A percentile compares a stretch with the other conserved stretches of the same genome.
phyloP scores from a whole-genome alignment of 1,140 invertebrate genomes.

The Ceratina australensis region DNA sequence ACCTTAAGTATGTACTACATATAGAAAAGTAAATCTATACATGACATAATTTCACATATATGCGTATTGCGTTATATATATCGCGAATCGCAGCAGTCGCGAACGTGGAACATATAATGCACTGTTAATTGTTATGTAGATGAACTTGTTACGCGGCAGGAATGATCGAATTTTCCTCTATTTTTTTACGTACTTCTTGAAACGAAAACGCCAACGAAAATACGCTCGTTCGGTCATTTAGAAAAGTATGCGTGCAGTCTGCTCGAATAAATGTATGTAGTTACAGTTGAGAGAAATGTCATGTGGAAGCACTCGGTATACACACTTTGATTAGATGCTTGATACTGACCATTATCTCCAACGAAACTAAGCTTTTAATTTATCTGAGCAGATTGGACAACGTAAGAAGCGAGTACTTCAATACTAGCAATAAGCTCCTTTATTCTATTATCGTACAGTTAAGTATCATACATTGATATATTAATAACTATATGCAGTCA shows the following conservation, averaged over 20 bases:
- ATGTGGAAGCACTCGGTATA: conserved; percentile 44
- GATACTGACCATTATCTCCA: conserved; percentile 50
- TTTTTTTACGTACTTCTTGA: conserved; percentile 47
- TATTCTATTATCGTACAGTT: conserved; percentile 25
- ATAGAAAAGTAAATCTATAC: conserved; percentile 6
- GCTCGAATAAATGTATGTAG: conserved; percentile 9
- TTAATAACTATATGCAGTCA: conserved; percentile 44
- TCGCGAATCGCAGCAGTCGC: neutral
- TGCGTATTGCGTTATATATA: neutral
- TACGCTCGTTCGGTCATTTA: conserved; percentile 47
- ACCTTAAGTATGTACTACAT: neutral
- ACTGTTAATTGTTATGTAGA: neutral
- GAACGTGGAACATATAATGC: neutral
- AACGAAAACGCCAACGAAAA: conserved; percentile 46
- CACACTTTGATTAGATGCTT: conserved; percentile 49
- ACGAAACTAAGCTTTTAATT: conserved; percentile 48
- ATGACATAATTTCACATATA: neutral
- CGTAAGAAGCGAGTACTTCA: conserved; percentile 30
- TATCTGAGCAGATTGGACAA: conserved; percentile 44
- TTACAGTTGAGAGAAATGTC: conserved; percentile 32
- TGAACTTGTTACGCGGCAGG: neutral
- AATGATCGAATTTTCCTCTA: conserved; percentile 15
- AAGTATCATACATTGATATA: conserved; percentile 32
- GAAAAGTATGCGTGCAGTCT: conserved; percentile 20
- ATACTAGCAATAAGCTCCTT: conserved; percentile 13